These are phyloP conservation scores for Anguilla marmorata DNA, from an alignment of 2,797 vertebrate species.

Conservation along the genomic window DNA sequence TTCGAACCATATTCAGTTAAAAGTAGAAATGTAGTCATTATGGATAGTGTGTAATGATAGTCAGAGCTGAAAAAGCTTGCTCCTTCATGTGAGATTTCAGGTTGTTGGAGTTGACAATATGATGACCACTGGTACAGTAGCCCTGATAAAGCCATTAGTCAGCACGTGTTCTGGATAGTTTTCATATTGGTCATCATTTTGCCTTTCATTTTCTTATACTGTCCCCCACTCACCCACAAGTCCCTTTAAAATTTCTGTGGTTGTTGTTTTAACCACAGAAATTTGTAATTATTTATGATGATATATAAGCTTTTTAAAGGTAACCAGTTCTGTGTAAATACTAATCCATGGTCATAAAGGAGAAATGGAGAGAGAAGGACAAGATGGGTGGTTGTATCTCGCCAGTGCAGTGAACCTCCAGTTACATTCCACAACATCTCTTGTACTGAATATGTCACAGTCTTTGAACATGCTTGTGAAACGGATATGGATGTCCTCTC, in stretches of 20 bases:
- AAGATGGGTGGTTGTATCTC: neutral
- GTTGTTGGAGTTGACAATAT: neutral
- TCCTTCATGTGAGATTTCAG: neutral
- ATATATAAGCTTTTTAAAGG: no score
- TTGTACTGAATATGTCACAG: neutral
- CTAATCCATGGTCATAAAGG: neutral
- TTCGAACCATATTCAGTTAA: no score
- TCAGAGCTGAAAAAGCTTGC: neutral
- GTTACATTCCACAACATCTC: neutral
- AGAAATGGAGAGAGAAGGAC: neutral
- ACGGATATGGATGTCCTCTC: neutral
- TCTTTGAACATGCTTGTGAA: neutral
- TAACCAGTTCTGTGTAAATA: neutral
- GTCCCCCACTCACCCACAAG: neutral
- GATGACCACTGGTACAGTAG: neutral
- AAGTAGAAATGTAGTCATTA: no score
- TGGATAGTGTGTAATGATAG: neutral
- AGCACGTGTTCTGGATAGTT: slow-evolving; percentile 6
- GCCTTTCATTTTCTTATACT: neutral
- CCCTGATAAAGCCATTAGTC: neutral
- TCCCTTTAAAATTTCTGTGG: neutral
- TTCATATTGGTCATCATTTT: neutral
- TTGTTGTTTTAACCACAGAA: neutral
- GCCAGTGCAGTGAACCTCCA: neutral
- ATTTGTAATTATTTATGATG: no score